phyloP scores from a whole-genome alignment of 2,113 vertebrate genomes.

The Parus major region DNA sequence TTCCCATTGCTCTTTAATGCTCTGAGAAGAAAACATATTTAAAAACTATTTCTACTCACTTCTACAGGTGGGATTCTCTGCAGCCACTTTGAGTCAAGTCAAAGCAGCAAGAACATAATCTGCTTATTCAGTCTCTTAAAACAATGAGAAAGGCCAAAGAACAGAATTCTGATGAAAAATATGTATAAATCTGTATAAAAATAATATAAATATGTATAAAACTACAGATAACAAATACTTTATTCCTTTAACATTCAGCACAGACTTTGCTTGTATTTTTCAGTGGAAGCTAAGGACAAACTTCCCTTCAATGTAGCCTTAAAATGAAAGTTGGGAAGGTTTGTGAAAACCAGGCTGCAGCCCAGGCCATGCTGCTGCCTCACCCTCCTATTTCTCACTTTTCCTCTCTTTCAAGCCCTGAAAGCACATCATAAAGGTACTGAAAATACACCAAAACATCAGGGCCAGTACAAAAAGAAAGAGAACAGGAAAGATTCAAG shows the following conservation, averaged over 20 bases:
- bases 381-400: not conserved
- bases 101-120: not conserved
- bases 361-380: not conserved
- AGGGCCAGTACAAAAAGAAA: not conserved
- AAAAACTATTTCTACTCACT: constrained; percentile 1
- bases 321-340: not conserved
- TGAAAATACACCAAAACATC: not conserved
- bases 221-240: not conserved
- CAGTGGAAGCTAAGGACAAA: not conserved
- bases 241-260: not conserved
- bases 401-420: not conserved
- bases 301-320: not conserved
- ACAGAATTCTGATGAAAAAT: not conserved
- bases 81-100: not conserved
- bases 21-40: not conserved
- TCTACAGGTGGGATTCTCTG: constrained; percentile 5
- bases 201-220: not conserved
- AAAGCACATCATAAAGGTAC: not conserved
- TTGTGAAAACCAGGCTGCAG: not conserved
- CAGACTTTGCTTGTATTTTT: not conserved
- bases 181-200: not conserved
- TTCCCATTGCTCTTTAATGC: not conserved
- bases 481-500: constrained; percentile 18
- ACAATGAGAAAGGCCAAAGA: not conserved
- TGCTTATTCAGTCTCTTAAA: not conserved